Evolutionary conservation across 2,888 invertebrate species (phyloP), one percentile per base, ranked within the genome.

Genomic region (Agrochola circellaris): DNA sequence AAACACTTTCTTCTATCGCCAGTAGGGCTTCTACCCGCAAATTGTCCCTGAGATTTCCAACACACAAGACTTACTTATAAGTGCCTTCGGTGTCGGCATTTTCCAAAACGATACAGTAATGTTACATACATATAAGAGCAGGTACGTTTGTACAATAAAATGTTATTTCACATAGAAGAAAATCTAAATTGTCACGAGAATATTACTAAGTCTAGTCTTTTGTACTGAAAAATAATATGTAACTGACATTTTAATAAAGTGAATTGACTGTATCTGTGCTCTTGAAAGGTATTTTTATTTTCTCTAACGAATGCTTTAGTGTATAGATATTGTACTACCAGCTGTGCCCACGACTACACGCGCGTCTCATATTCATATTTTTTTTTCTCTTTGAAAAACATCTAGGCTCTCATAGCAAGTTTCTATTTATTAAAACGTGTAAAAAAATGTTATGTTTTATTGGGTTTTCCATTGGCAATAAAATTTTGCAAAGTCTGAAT

Each of bases 211-310:
- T 42, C 30, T n/a, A 30, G 17, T 20, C 26, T 30, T n/a, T 30
- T 51, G 13, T 77, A 9, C 2, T 17, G n/a, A 60, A 60, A 61
- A 42, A 60, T n/a, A 51, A 60, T 30, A 54, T 61, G 34, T 38
- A 45, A 42, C 20, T n/a, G n/a, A 61, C 58, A 69, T 79, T 70
- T 62, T 56, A 79, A 71, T 79, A 79, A 62, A 23, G 26, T 26
- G 45, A 70, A 79, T 15, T 45, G 34, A 60, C 30, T 26, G 3
- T 45, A 5, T 30, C 30, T 30, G 17, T 56, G 2, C 20, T 38
- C 48, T 78, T 51, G 58, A 15, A 48, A 23, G 17, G 20, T 56
- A 15, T 61, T 61, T 8, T 38, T 17, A 17, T 23, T 51, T 74
- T 23, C 26, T 48, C 9, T 26, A 54, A 23, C 60, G 6, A 42